Evolutionary conservation across 2,113 vertebrate species (phyloP).

Genomic region (Petroica traversi): DNA sequence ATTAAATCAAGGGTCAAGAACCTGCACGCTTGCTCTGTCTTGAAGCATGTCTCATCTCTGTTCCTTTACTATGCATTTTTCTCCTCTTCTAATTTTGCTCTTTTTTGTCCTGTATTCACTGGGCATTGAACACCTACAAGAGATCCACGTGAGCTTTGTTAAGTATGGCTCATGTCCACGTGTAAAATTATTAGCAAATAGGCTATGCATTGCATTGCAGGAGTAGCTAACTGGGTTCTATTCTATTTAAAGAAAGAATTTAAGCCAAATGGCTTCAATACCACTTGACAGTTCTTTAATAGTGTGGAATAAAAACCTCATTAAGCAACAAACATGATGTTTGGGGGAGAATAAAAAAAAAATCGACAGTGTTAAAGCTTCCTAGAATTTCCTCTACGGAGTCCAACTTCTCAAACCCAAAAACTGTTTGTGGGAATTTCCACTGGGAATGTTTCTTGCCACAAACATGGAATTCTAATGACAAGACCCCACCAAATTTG

Average conservation of each 20-base stretch:
- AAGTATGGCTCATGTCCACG: not conserved
- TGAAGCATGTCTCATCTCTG: not conserved
- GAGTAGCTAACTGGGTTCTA: not conserved
- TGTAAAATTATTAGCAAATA: not conserved
- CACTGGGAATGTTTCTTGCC: not conserved
- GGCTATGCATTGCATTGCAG: not conserved
- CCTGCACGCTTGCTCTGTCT: not conserved
- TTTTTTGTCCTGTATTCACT: not conserved
- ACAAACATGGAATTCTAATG: not conserved
- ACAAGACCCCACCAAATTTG: accelerated
- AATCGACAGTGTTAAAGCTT: not conserved
- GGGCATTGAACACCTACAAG: not conserved
- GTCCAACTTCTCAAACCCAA: not conserved
- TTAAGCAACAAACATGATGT: not conserved
- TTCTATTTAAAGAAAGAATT: not conserved
- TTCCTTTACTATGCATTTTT: not conserved
- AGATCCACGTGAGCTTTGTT: not conserved
- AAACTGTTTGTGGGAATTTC: not conserved
- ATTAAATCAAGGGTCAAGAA: not conserved
- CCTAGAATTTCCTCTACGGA: not conserved
- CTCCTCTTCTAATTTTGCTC: not conserved
- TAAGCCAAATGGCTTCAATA: not conserved
- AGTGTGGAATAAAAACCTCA: not conserved
- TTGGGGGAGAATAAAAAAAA: not conserved
- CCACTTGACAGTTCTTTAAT: not conserved